Evolutionary conservation across 2,113 vertebrate species (phyloP).

Genomic region (Puffinus mauretanicus): DNA sequence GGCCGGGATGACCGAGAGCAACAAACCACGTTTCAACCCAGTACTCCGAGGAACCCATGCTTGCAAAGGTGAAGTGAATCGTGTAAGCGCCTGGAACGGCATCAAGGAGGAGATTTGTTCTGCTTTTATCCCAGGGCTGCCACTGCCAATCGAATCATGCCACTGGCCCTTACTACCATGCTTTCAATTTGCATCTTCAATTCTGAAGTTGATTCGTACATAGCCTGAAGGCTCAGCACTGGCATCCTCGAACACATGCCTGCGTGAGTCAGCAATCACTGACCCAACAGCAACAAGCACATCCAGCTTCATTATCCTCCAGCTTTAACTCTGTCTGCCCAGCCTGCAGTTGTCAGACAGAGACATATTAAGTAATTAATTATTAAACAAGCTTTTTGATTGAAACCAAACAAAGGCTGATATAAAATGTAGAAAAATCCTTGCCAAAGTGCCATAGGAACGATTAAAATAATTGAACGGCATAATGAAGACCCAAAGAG

Average conservation of each 20-base stretch:
- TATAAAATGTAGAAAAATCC: not conserved
- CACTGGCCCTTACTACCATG: not conserved
- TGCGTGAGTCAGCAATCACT: not conserved
- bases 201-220: rapidly evolving
- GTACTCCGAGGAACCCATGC: not conserved
- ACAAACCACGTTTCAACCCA: not conserved
- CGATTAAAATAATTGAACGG: not conserved
- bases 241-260: not conserved
- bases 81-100: not conserved
- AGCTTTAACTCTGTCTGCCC: not conserved
- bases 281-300: not conserved
- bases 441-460: not conserved
- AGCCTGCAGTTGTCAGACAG: not conserved
- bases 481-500: not conserved
- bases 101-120: not conserved
- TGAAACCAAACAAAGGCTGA: not conserved
- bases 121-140: not conserved
- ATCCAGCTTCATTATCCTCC: not conserved
- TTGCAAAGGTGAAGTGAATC: not conserved
- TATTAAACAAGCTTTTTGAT: not conserved
- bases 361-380: not conserved
- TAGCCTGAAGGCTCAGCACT: not conserved
- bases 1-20: rapidly evolving
- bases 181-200: not conserved
- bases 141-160: rapidly evolving